phyloP scores from a whole-genome alignment of 2,888 invertebrate genomes.

The Unio pictorum region DNA sequence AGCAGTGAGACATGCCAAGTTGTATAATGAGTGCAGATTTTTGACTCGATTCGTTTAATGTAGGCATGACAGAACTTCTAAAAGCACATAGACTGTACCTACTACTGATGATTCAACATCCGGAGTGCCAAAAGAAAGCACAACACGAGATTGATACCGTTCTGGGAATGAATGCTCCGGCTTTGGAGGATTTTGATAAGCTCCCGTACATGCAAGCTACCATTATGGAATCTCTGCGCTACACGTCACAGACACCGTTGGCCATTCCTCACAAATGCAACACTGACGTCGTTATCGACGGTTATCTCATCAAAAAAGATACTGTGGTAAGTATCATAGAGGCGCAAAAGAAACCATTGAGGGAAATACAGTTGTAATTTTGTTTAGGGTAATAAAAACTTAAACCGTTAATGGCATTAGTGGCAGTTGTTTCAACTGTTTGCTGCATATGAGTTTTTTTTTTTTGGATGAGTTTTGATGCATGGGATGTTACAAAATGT shows the following conservation, averaged over 20 bases:
- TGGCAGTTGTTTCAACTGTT: too few relatives aligned
- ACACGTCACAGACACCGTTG: slow-evolving; percentile 32
- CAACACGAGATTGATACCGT: slow-evolving; percentile 32
- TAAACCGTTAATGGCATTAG: too few relatives aligned
- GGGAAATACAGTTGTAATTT: too few relatives aligned
- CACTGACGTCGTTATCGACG: slow-evolving; percentile 24
- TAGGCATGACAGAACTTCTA: slow-evolving; percentile 38
- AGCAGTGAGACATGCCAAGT: too few relatives aligned
- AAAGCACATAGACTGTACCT: slow-evolving; percentile 30
- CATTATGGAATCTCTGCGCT: slow-evolving; percentile 26
- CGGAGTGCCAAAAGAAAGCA: slow-evolving; percentile 19
- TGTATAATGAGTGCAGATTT: too few relatives aligned
- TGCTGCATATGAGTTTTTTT: too few relatives aligned
- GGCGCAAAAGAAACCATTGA: too few relatives aligned
- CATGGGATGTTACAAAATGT: too few relatives aligned
- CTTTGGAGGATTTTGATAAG: slow-evolving; percentile 19
- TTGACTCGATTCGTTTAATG: background rate
- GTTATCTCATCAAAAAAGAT: slow-evolving; percentile 22
- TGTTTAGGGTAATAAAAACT: too few relatives aligned
- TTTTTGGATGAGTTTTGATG: too few relatives aligned
- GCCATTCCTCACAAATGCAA: slow-evolving; percentile 34
- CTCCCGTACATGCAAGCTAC: slow-evolving; percentile 35
- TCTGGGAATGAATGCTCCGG: slow-evolving; percentile 21
- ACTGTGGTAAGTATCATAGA: slow-evolving; percentile 19
- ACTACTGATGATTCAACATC: slow-evolving; percentile 37